A percentile compares a stretch with the other conserved stretches of the same genome.
phyloP scores from a whole-genome alignment of 1,140 invertebrate genomes.

The Marisa cornuarietis region DNA sequence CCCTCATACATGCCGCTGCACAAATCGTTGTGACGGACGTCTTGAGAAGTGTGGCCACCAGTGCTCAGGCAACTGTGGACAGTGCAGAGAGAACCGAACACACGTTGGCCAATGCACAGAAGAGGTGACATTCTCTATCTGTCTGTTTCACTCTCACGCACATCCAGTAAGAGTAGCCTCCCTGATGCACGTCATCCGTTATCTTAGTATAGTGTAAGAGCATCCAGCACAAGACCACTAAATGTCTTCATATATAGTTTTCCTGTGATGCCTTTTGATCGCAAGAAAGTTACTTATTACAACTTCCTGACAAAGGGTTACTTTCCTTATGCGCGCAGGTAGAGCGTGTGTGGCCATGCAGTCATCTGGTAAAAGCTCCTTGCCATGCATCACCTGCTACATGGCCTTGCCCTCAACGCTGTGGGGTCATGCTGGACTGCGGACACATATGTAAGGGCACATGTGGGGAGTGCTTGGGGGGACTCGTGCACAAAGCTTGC shows the following conservation, averaged over 20 bases:
- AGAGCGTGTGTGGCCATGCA: slow-evolving; percentile 53
- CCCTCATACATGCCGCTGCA: slow-evolving; percentile 64
- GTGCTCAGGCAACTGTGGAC: slow-evolving; percentile 72
- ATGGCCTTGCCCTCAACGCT: slow-evolving; percentile 32
- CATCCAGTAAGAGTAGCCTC: too few relatives aligned
- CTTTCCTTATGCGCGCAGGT: slow-evolving; percentile 71
- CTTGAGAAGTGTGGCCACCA: slow-evolving; percentile 58
- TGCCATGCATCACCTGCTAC: slow-evolving; percentile 42
- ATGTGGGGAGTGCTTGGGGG: slow-evolving; percentile 69
- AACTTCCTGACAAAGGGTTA: slow-evolving; percentile 60
- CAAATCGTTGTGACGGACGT: slow-evolving; percentile 36
- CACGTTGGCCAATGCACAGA: slow-evolving; percentile 60
- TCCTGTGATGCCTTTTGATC: too few relatives aligned
- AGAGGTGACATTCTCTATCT: background rate
- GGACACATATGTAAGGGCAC: slow-evolving; percentile 49
- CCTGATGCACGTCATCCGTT: too few relatives aligned
- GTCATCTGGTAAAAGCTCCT: slow-evolving; percentile 50
- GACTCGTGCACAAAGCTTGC: slow-evolving; percentile 71
- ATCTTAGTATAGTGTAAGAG: background rate
- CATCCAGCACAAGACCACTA: background rate
- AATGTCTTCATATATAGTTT: background rate
- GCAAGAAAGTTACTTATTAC: too few relatives aligned
- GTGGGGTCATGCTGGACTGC: slow-evolving; percentile 39
- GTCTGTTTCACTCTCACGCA: background rate
- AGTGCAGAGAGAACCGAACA: slow-evolving; percentile 70